Evolutionary conservation across 2,888 invertebrate species (phyloP).

Genomic region (Patella pellucida): DNA sequence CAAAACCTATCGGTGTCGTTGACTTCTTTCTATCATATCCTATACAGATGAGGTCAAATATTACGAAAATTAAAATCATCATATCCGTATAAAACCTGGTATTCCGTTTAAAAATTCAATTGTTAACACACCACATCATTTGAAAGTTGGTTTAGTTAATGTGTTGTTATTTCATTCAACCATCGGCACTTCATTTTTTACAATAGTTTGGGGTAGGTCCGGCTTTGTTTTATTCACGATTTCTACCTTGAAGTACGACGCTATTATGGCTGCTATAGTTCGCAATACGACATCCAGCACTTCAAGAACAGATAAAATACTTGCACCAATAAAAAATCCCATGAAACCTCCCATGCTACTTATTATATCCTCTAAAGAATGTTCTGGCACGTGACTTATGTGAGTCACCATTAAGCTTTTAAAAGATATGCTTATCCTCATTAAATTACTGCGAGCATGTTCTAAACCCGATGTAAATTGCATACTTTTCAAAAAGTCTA

Average conservation of each 20-base stretch:
- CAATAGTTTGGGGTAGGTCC: too few species aligned
- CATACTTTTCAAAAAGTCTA: background rate
- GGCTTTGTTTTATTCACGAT: background rate
- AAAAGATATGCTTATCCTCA: background rate
- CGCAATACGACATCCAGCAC: background rate
- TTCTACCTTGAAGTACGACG: background rate
- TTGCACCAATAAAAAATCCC: constrained; percentile 1
- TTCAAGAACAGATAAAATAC: background rate
- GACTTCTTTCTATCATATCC: too few species aligned
- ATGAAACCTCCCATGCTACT: background rate
- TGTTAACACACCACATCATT: too few species aligned
- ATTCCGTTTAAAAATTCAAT: too few species aligned
- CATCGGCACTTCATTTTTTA: too few species aligned
- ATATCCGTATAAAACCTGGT: too few species aligned
- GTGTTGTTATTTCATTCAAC: too few species aligned
- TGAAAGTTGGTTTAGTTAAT: too few species aligned
- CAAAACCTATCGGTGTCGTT: too few species aligned
- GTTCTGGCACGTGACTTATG: background rate
- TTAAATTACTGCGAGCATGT: background rate
- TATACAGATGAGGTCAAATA: too few species aligned
- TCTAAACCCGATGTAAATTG: background rate
- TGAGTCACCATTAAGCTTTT: background rate
- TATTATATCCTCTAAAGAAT: background rate
- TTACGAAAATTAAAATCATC: too few species aligned
- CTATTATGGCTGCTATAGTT: background rate